Evolutionary conservation across 2,797 vertebrate species (phyloP), one percentile per base, ranked within the genome.

Genomic region (Acipenser transmontanus): DNA sequence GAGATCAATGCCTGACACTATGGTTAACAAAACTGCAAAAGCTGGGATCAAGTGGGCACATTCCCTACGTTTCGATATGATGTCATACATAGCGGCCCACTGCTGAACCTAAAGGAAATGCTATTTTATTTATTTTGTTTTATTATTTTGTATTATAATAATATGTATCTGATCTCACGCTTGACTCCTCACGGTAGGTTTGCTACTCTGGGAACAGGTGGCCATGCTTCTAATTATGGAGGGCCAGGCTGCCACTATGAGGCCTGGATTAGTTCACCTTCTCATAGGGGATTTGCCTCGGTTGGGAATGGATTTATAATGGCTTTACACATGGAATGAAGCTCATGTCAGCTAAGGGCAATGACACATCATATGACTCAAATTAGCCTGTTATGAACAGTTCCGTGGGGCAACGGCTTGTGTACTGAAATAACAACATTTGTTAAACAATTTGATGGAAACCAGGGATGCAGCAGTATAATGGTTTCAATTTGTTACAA

Each of bases 401-500:
- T 91, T 94, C 85, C 63, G 71, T 79, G 68, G 91, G 90, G 92
- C 89, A 89, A 82, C 84, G 82, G 86, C 78, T 83, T 92, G 91
- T 91, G 91, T 93, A 93, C 91, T 92, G 88, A 89, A 93, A 95
- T 93, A 93, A 94, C 91, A 93, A 90, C 89, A 88, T 90, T 91
- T 92, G 91, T 84, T 34, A 87, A 88, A 86, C 82, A 84, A 85
- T 83, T 91, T 95, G 94, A 97, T 84, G 87, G 88, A 93, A 96
- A 92, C 84, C 95, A 96, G 93, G 84, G 87, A 87, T 84, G 83
- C 78, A 62, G 71, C 83, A 89, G 85, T 88, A 90, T 88, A 91
- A 93, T 94, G 93, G 89, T 94, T 97, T 90, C 93, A 97, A 96
- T 97, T 97, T 97, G 95, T 94, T 95, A 89, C 86, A 91, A 92